phyloP scores from a whole-genome alignment of 1,140 invertebrate genomes.

The Aethina tumida region DNA sequence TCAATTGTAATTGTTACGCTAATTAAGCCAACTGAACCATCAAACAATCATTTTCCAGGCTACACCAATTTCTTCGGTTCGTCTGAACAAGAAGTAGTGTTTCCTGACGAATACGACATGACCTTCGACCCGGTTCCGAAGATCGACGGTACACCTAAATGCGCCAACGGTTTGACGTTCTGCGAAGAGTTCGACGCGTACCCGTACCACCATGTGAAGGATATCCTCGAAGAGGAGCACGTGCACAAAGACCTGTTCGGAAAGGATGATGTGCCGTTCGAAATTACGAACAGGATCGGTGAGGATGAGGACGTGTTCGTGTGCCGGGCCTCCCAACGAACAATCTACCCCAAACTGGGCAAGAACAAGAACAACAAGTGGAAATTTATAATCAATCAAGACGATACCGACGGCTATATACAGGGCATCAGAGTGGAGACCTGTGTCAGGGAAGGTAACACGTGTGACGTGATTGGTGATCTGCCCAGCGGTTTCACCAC shows the following conservation, averaged over 20 bases:
- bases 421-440: constrained; percentile 46
- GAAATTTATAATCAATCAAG: constrained; percentile 47
- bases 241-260: constrained; percentile 22
- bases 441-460: constrained; percentile 33
- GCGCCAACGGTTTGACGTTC: constrained; percentile 22
- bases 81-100: constrained; percentile 12
- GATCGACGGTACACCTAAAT: constrained; percentile 15
- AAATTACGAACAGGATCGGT: constrained; percentile 19
- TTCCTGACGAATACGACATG: constrained; percentile 11
- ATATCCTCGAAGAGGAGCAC: constrained; percentile 16
- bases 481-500: constrained; percentile 43
- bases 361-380: constrained; percentile 38
- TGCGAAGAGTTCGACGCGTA: constrained; percentile 29
- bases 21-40: no score
- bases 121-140: constrained; percentile 7
- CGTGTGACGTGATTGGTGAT: constrained; percentile 32
- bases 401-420: constrained; percentile 36
- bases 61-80: no score
- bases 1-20: no score
- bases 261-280: constrained; percentile 20
- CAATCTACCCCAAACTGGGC: constrained; percentile 30
- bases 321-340: constrained; percentile 22
- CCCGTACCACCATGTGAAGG: constrained; percentile 22
- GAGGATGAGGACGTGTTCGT: constrained; percentile 22
- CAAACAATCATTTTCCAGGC: no score